Evolutionary conservation across 2,797 vertebrate genomes (phyloP).

Genomic region (Acanthiza pusilla): DNA sequence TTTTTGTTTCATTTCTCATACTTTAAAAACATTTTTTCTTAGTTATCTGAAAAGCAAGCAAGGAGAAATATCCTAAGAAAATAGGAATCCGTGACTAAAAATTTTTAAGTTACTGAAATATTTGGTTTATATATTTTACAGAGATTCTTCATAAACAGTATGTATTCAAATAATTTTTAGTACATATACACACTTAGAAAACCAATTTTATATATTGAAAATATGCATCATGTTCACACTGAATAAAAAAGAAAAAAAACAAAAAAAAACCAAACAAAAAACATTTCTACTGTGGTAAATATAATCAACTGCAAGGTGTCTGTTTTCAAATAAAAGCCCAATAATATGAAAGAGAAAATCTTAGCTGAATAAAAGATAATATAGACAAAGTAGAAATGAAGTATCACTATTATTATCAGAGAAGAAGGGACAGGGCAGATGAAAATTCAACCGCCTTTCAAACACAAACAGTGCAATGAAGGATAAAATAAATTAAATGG

Average conservation of each 20-base stretch:
- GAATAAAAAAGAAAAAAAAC: background rate
- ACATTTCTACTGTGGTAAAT: background rate
- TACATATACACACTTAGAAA: background rate
- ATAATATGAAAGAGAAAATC: background rate
- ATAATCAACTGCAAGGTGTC: background rate
- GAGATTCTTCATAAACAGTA: background rate
- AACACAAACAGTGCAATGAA: background rate
- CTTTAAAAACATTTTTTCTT: background rate
- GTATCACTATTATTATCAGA: background rate
- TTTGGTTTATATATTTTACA: background rate
- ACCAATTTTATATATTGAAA: background rate
- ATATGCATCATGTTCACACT: background rate
- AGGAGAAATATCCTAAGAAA: background rate
- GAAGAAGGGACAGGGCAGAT: background rate
- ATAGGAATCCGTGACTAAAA: background rate
- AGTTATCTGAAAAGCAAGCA: background rate
- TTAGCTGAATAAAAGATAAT: background rate
- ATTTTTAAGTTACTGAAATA: background rate
- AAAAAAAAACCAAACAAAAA: background rate
- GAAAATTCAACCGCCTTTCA: background rate
- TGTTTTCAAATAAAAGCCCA: background rate
- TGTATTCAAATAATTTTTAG: background rate
- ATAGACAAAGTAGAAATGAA: background rate
- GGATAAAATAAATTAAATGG: slow-evolving; percentile 35
- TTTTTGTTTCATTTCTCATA: background rate